Base-by-base conservation (phyloP, 1,140 invertebrate genomes). In the Formica exsecta region DNA sequence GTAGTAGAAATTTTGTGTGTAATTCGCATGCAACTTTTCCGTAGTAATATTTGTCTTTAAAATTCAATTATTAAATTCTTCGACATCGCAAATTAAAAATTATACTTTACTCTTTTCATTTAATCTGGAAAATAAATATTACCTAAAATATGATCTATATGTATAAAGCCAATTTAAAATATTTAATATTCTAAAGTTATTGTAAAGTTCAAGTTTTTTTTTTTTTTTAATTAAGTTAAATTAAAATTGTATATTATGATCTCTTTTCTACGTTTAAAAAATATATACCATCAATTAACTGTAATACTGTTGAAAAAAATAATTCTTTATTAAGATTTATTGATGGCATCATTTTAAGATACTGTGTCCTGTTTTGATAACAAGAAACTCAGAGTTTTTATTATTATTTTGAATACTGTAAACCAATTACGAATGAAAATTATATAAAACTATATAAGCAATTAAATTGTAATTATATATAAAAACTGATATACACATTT, bases 11-110 rank as follows among this genome's bases (percentile, higher is more conserved):
- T 29, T 64, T 3, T 76, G 41, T 19, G 22, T 76, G 57, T 76
- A 62, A 29, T 36, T n/a, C 48, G 75, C 75, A 77, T 77, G 75
- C 19, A 32, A 57, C 44, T 65, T 65, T 44, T 65, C n/a, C 3
- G 38, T 77, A 77, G 74, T 6, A 41, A 77, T 65, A 19, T 44
- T 77, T 77, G 38, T 64, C 13, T 44, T 7, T 8, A 65, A 64
- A 1, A 19, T 29, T 0, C n/a, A 36, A 64, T 22, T 75, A 62
- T 59, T 11, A 19, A 74, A 25, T n/a, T 36, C 32, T 59, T 59
- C 1, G 13, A 44, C 9, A 25, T 13, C 25, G 57, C n/a, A 41
- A 11, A 77, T 16, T 74, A 74, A 51, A 51, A 16, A 74, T 75
- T 41, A 3, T n/a, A 8, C 13, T 36, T n/a, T 13, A 64, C 22